A percentile compares a stretch with the other conserved stretches of the same genome.
These are phyloP conservation scores for Cephalophus harveyi DNA, from an alignment of 2,113 vertebrate genomes.

Conservation along the genomic window DNA sequence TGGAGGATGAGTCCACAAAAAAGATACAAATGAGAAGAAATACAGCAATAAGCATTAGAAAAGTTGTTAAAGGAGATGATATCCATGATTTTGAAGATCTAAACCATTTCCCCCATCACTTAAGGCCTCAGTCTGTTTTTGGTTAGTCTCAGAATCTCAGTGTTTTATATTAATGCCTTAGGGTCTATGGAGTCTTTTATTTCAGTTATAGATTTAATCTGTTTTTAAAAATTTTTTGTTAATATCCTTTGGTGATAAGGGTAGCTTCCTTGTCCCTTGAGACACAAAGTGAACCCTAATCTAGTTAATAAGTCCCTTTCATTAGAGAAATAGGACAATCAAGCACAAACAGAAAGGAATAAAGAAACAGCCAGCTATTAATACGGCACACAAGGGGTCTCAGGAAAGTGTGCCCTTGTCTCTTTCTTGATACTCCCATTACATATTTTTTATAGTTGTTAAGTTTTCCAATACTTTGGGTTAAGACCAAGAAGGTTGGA, in stretches of 20 bases:
- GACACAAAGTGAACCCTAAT: neutral
- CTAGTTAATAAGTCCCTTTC: neutral
- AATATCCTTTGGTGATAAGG: neutral
- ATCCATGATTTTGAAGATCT: neutral
- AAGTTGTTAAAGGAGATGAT: neutral
- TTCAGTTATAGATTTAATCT: neutral
- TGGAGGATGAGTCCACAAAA: neutral
- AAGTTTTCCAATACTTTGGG: neutral
- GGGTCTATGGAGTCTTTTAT: neutral
- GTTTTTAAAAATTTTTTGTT: neutral
- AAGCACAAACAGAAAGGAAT: neutral
- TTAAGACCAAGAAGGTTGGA: neutral
- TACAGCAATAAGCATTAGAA: neutral
- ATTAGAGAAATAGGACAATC: neutral
- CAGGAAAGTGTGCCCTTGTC: neutral
- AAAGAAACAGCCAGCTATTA: neutral
- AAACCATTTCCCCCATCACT: neutral
- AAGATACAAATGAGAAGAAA: neutral
- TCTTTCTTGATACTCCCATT: neutral
- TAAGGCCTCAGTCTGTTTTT: neutral
- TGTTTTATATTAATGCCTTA: neutral
- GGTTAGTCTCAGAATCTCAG: neutral
- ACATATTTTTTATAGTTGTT: neutral
- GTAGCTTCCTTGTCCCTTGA: neutral
- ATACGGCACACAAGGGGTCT: neutral